phyloP scores from a whole-genome alignment of 2,113 vertebrate species.

The Halichoerus grypus region DNA sequence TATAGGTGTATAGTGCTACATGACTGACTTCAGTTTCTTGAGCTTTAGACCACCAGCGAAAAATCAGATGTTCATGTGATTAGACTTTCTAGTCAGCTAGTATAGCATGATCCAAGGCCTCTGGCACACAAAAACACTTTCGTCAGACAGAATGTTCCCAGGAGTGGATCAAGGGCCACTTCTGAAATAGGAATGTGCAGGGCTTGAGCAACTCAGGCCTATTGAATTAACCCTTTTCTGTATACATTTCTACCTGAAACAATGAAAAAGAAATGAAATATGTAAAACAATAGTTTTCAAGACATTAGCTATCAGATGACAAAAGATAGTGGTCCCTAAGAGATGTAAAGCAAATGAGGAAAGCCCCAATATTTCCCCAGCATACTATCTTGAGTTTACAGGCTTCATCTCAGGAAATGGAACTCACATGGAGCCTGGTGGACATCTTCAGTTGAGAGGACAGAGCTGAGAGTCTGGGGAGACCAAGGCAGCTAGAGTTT shows the following conservation, averaged over 20 bases:
- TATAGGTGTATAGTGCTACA: neutral
- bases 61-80: neutral
- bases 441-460: neutral
- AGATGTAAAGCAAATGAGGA: neutral
- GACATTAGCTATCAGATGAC: neutral
- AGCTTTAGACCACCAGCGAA: neutral
- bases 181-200: neutral
- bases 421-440: neutral
- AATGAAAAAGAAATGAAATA: neutral
- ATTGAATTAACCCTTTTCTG: neutral
- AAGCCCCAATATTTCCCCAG: neutral
- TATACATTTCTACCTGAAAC: neutral
- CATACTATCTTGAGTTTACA: neutral
- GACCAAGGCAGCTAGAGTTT: neutral
- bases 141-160: neutral
- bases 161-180: neutral
- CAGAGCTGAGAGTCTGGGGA: neutral
- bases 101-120: neutral
- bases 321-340: neutral
- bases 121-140: too few species aligned
- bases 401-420: neutral
- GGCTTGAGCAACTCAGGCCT: neutral
- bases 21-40: neutral
- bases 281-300: neutral
- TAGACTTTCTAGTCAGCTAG: neutral